Evolutionary conservation across 2,888 invertebrate species (phyloP).

Genomic region (Antheraea assamensis): DNA sequence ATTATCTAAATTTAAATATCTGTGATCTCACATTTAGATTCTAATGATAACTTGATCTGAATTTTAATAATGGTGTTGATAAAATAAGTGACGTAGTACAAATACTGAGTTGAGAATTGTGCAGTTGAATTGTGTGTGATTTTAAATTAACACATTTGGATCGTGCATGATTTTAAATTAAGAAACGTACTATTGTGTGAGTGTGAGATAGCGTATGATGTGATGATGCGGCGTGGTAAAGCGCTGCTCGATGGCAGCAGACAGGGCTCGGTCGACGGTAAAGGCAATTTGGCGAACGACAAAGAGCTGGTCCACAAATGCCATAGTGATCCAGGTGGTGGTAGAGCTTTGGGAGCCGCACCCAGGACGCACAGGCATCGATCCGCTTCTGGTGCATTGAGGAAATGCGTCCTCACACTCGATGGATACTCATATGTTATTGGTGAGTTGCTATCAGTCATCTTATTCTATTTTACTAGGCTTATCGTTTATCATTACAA

Average conservation of each 20-base stretch:
- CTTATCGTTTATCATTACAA: neutral
- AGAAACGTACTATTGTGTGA: conserved; percentile 28
- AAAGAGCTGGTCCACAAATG: conserved; percentile 87
- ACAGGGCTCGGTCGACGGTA: conserved; percentile 76
- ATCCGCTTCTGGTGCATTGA: conserved; percentile 82
- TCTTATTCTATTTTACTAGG: neutral
- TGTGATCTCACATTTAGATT: neutral
- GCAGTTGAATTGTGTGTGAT: conserved; percentile 28
- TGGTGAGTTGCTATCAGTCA: conserved; percentile 82
- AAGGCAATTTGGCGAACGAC: conserved; percentile 61
- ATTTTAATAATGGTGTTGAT: conserved; percentile 1
- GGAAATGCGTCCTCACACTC: conserved; percentile 91
- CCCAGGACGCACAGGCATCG: conserved; percentile 69
- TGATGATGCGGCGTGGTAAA: conserved; percentile 77
- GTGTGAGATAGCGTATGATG: conserved; percentile 71
- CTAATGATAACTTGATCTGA: neutral
- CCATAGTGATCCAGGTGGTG: conserved; percentile 85
- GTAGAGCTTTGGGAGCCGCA: conserved; percentile 66
- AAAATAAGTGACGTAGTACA: neutral
- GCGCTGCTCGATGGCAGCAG: conserved; percentile 74
- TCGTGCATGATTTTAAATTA: too few species aligned
- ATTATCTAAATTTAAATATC: neutral
- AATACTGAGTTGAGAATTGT: neutral
- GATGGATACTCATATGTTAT: conserved; percentile 95
- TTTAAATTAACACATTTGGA: conserved; percentile 13